Conservation (phyloP, 1,140 invertebrate species). For the Bombus confusus region DNA sequence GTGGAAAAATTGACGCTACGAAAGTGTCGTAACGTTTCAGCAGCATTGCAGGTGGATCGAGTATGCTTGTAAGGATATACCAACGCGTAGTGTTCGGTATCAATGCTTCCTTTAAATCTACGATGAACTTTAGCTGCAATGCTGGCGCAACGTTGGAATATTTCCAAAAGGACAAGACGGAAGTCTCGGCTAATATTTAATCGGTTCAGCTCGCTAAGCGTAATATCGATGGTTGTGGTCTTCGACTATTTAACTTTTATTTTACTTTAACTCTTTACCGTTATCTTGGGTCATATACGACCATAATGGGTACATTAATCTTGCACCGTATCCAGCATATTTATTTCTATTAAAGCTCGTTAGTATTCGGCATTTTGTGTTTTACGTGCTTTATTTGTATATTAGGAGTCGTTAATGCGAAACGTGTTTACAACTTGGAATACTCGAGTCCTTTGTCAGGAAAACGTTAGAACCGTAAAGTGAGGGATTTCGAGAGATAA, state of each 20-base stretch:
- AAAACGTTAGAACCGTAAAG: too few species aligned
- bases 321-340: too few species aligned
- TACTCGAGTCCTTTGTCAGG: too few species aligned
- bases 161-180: constrained; percentile 10
- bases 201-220: not conserved
- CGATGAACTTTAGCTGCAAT: constrained; percentile 19
- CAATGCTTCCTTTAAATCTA: constrained; percentile 1
- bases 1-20: not conserved
- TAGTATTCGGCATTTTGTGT: too few species aligned
- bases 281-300: fast-evolving
- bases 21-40: not conserved
- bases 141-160: constrained; percentile 29
- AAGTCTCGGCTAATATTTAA: constrained; percentile 1
- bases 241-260: not conserved
- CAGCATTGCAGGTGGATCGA: not conserved
- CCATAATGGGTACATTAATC: not conserved
- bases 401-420: too few species aligned
- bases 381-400: too few species aligned
- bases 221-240: not conserved
- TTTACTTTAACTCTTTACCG: not conserved
- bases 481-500: fast-evolving
- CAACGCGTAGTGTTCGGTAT: not conserved
- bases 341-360: too few species aligned
- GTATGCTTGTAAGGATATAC: not conserved
- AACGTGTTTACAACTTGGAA: too few species aligned